Evolutionary conservation across 1,140 invertebrate genomes (phyloP).

Genomic region (Cheumatopsyche charites): DNA sequence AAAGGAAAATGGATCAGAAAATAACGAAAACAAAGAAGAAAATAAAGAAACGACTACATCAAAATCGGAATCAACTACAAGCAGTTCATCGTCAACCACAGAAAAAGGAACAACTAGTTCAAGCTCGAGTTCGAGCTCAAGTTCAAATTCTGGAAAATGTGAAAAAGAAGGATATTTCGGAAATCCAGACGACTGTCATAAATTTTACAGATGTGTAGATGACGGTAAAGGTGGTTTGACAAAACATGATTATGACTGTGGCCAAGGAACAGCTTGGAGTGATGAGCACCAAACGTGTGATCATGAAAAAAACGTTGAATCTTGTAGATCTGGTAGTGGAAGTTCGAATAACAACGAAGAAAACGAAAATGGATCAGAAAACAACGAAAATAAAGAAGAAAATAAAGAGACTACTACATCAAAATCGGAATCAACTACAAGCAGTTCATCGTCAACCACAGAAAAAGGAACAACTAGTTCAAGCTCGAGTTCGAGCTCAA

Average conservation of each 20-base stretch:
- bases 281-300: slow-evolving; percentile 50
- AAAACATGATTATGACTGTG: slow-evolving; percentile 66
- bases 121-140: slow-evolving; percentile 31
- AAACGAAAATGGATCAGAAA: slow-evolving; percentile 7
- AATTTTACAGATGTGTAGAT: slow-evolving; percentile 69
- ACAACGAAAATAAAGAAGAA: background rate
- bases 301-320: slow-evolving; percentile 49
- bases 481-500: slow-evolving; percentile 41
- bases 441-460: slow-evolving; percentile 15
- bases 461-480: slow-evolving; percentile 12
- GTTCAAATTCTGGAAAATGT: slow-evolving; percentile 49
- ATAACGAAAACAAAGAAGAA: background rate
- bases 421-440: slow-evolving; percentile 22
- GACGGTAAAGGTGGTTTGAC: slow-evolving; percentile 61
- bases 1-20: slow-evolving; percentile 7
- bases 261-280: slow-evolving; percentile 62
- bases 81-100: slow-evolving; percentile 15
- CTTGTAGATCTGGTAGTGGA: slow-evolving; percentile 45
- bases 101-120: slow-evolving; percentile 28
- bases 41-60: too few species aligned
- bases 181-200: slow-evolving; percentile 51
- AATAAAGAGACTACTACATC: too few species aligned
- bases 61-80: slow-evolving; percentile 22
- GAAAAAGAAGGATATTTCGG: slow-evolving; percentile 61
- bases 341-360: slow-evolving; percentile 37